Evolutionary conservation across 2,113 vertebrate species (phyloP).

Genomic region (Campylomormyrus numenius): DNA sequence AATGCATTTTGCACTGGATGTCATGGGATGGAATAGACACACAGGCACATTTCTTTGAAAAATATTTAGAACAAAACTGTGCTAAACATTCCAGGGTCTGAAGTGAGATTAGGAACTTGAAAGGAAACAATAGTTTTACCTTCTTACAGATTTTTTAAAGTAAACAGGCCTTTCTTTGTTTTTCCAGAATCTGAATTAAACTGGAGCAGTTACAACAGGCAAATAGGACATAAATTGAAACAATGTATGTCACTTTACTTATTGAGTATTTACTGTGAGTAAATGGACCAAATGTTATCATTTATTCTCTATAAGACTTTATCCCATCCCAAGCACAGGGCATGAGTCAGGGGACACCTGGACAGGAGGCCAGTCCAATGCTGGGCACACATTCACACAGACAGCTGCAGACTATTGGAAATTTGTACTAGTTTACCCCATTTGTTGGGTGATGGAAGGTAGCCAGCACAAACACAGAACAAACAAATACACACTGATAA

Average conservation of each 20-base stretch:
- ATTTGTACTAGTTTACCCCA: background rate
- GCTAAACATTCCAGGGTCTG: background rate
- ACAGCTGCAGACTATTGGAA: background rate
- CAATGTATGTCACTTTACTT: background rate
- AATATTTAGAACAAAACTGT: background rate
- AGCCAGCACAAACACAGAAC: background rate
- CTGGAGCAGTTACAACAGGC: background rate
- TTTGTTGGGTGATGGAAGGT: background rate
- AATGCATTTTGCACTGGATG: background rate
- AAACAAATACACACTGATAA: background rate
- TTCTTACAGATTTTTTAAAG: background rate
- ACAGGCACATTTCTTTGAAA: background rate
- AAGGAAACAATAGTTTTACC: background rate
- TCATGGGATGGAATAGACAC: background rate
- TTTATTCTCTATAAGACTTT: background rate
- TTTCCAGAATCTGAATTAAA: background rate
- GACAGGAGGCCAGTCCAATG: background rate
- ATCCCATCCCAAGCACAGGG: background rate
- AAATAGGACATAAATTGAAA: background rate
- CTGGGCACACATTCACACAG: background rate
- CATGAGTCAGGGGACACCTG: background rate
- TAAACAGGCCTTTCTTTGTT: background rate
- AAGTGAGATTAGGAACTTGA: background rate
- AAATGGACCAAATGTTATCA: background rate
- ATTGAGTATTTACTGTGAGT: background rate